Percentiles rank a stretch among this genome's conserved stretches.
Evolutionary conservation across 2,797 vertebrate species (phyloP).

Genomic region (Glossophaga mutica): DNA sequence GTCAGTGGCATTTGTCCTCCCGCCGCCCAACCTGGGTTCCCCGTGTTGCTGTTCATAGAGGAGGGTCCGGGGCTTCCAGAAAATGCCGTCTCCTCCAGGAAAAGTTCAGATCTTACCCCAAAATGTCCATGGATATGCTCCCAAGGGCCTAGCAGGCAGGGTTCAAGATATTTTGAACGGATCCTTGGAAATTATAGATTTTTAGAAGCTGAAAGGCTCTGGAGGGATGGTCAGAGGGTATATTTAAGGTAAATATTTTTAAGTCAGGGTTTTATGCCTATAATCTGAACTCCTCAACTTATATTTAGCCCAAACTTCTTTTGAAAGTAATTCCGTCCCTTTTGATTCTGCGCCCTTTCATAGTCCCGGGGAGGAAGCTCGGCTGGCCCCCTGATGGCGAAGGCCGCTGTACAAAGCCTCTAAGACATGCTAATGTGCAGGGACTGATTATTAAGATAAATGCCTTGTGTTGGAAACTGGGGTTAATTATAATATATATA

Average conservation of each 20-base stretch:
- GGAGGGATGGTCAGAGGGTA: slow-evolving; percentile 21
- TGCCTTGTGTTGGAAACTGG: slow-evolving; percentile 71
- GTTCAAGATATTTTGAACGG: slow-evolving; percentile 12
- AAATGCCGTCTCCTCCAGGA: not conserved
- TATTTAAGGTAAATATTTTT: slow-evolving; percentile 60
- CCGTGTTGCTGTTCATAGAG: not conserved
- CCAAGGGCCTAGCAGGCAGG: not conserved
- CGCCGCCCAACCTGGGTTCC: fast-evolving
- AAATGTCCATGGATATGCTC: not conserved
- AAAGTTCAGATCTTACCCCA: not conserved
- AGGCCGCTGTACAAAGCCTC: slow-evolving; percentile 42
- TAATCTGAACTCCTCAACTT: slow-evolving; percentile 70
- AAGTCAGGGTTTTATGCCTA: slow-evolving; percentile 52
- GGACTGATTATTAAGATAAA: slow-evolving; percentile 79
- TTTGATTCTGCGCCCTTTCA: slow-evolving; percentile 37
- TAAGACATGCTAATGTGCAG: slow-evolving; percentile 68
- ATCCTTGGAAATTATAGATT: slow-evolving; percentile 54
- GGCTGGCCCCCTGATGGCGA: not conserved
- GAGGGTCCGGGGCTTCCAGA: not conserved
- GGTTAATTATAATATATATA: slow-evolving; percentile 79
- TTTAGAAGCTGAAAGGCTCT: slow-evolving; percentile 30
- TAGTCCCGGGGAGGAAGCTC: not conserved
- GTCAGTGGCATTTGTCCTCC: fast-evolving
- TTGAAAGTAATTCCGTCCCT: slow-evolving; percentile 55
- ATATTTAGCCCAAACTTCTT: slow-evolving; percentile 65